phyloP scores from a whole-genome alignment of 2,113 vertebrate species.

The Xiphophorus couchianus region DNA sequence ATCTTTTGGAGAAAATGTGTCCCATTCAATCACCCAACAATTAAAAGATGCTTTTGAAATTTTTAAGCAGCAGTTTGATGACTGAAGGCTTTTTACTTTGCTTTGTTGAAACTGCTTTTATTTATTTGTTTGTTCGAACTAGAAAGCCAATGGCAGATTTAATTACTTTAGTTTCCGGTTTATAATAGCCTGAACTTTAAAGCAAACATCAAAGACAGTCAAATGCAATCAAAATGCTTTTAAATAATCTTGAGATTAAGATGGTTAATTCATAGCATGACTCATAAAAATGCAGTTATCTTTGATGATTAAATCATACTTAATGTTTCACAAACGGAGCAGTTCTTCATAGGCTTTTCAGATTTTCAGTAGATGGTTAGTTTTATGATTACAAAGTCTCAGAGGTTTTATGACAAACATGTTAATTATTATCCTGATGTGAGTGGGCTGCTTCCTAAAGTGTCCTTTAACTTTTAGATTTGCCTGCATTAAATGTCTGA shows the following conservation, averaged over 20 bases:
- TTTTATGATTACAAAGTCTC: slow-evolving; percentile 4
- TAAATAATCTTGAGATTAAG: slow-evolving; percentile 7
- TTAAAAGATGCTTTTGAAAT: not conserved
- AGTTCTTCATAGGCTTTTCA: not conserved
- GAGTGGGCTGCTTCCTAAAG: not conserved
- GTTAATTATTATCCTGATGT: slow-evolving; percentile 60
- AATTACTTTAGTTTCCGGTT: not conserved
- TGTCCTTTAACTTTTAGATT: too few relatives aligned
- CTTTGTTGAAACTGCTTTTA: not conserved
- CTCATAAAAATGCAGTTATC: not conserved
- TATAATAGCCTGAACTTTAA: not conserved
- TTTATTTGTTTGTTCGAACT: not conserved
- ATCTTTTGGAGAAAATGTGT: not conserved
- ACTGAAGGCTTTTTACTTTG: not conserved
- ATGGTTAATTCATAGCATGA: slow-evolving; percentile 24
- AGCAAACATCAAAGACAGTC: not conserved
- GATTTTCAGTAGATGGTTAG: not conserved
- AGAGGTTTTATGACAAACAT: slow-evolving; percentile 18
- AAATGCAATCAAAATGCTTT: not conserved
- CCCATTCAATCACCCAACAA: not conserved
- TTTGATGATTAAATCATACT: not conserved
- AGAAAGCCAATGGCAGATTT: not conserved
- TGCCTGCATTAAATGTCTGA: too few relatives aligned
- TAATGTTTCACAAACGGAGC: not conserved
- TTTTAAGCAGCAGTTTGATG: not conserved